Evolutionary conservation across 2,888 invertebrate genomes (phyloP).

Genomic region (Watsonalla cultraria): DNA sequence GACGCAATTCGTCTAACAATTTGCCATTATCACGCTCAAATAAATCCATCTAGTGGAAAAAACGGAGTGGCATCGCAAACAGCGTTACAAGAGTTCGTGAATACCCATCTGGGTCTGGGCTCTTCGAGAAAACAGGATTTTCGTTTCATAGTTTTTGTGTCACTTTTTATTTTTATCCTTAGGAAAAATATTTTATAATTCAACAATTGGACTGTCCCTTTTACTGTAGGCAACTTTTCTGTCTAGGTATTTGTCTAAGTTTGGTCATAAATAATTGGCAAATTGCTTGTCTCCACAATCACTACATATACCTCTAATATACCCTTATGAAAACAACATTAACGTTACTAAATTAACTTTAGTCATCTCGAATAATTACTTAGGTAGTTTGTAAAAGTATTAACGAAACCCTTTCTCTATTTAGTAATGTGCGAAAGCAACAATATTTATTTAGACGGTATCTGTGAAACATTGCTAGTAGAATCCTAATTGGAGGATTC

Average conservation of each 20-base stretch:
- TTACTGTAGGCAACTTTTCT: no score
- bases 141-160: not conserved
- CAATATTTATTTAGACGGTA: slow-evolving; percentile 7
- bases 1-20: slow-evolving; percentile 32
- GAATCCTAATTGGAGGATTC: slow-evolving; percentile 40
- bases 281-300: not conserved
- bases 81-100: slow-evolving; percentile 17
- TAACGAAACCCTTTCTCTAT: no score
- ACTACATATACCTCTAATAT: not conserved
- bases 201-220: no score
- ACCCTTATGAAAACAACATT: not conserved
- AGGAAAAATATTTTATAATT: not conserved
- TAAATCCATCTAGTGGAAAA: slow-evolving; percentile 30
- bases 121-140: not conserved
- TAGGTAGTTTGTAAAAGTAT: not conserved
- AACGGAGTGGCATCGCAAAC: slow-evolving; percentile 27
- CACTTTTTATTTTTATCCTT: not conserved
- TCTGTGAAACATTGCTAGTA: slow-evolving; percentile 23
- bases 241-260: no score
- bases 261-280: no score
- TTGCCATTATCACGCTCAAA: slow-evolving; percentile 39
- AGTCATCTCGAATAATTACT: no score
- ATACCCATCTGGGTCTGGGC: not conserved
- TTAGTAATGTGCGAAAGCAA: not conserved
- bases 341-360: not conserved